Base-by-base conservation (phyloP, 1,140 invertebrate genomes). In the Neotoxoptera formosana region DNA sequence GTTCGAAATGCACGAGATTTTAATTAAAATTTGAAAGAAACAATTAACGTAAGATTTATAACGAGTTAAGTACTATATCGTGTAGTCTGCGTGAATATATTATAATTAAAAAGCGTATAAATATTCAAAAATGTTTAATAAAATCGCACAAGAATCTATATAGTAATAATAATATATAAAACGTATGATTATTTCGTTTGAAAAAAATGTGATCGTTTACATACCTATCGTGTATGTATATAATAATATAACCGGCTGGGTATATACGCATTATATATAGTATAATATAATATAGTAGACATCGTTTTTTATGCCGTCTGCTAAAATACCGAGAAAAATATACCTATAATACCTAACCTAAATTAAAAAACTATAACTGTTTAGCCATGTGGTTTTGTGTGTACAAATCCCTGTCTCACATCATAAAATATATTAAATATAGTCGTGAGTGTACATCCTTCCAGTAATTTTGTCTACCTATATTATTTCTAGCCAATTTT, bases 11-110 rank as follows among this genome's bases (percentile, higher is more conserved):
- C 20, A 14, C 34, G 41, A 53, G 48, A 9, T 30, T 53, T 51
- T 89, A 89, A 89, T 89, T 89, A 53, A 89, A 89, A 89, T 89
- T 53, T 21, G 34, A 23, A 34, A n/a, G n/a, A 89, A 89, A 53
- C 51, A 34, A 89, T 36, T 53, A 21, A 88, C 17, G n/a, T 30
- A 21, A 20, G 86, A 25, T 51, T 88, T 51, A 88, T 34, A 48
- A 25, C 30, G 17, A 51, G 47, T 51, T n/a, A 14, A 87, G 14
- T n/a, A 76, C n/a, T 76, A 14, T 17, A 14, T 17, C 21, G 14
- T 83, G 20, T 21, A 83, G 34, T 83, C 36, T 7, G 23, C 3
- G 23, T 47, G 45, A 45, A 30, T 20, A 86, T n/a, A n/a, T n/a
- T n/a, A n/a, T 86, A 47, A 23, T 86, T 47, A 47, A 47, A 47